A percentile compares a stretch with the other conserved stretches of the same genome.
Conservation (phyloP, 1,140 invertebrate genomes). For the Calephelis nemesis region DNA sequence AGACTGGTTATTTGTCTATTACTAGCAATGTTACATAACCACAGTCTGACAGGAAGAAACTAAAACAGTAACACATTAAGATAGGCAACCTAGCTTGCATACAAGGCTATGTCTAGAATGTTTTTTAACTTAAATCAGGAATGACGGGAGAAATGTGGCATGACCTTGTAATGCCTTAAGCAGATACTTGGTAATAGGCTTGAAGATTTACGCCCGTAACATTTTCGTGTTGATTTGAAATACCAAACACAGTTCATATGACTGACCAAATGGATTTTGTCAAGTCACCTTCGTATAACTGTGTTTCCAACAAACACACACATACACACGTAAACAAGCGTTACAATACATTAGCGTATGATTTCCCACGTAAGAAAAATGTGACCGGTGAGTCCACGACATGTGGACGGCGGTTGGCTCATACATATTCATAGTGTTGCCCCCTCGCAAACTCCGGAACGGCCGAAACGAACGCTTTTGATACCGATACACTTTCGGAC, state of each 20-base stretch:
- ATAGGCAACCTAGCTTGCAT: neutral
- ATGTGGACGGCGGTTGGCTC: constrained; percentile 10
- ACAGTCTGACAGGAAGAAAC: neutral
- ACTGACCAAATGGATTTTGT: too few species aligned
- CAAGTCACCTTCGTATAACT: too few species aligned
- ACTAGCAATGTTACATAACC: neutral
- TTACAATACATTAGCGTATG: neutral
- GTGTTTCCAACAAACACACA: neutral
- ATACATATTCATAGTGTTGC: constrained; percentile 3
- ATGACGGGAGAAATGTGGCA: too few species aligned
- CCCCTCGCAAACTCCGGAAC: constrained; percentile 1
- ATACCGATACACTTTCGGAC: constrained; percentile 8
- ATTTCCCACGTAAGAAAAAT: constrained; percentile 18
- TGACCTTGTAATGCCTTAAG: too few species aligned
- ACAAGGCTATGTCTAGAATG: neutral
- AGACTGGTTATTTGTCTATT: neutral
- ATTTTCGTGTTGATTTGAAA: too few species aligned
- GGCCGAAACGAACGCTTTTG: neutral
- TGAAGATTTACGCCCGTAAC: too few species aligned
- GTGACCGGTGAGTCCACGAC: constrained; percentile 3
- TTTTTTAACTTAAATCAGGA: too few species aligned
- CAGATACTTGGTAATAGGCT: too few species aligned
- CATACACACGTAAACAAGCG: neutral
- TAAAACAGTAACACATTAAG: neutral
- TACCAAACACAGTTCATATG: too few species aligned